Base-by-base conservation (phyloP, 2,113 vertebrate species). In the Saguinus imperator region DNA sequence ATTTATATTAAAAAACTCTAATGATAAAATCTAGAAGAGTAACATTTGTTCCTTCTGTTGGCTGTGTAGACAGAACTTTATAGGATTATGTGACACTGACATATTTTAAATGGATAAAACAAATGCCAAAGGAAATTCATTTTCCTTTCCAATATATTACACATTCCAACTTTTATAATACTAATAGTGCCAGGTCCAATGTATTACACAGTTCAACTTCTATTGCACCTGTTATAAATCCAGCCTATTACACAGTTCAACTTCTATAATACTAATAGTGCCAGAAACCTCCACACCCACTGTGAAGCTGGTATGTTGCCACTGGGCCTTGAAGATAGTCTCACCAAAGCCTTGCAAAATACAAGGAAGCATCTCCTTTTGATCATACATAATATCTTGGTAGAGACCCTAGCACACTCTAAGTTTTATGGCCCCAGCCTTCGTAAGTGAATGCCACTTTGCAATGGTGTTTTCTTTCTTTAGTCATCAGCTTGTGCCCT, bases 91-190 rank as follows among this genome's bases (percentile, higher is more conserved):
- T 85, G 43, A 84, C 79, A 84, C 70, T 29, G 52, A 84, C 35
- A 50, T 93, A 81, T 84, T 91, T 85, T 77, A 88, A 95, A 48
- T n/a, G 85, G 85, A 95, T 55, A 55, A 92, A 94, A 73, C 48
- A 90, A 91, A 84, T 55, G 80, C 77, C 64, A 81, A 70, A 55
- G 48, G 29, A 95, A 90, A 57, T 90, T 75, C 75, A 93, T 66
- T 58, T 23, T 25, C 17, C 50, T 35, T 66, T 77, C 32, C 10
- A 72, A 45, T 16, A 29, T 81, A 27, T 73, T 76, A 48, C 2
- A 68, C 10, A 57, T 12, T 79, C 75, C 72, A 10, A 12, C 12
- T 43, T 94, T 57, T 48, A 29, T 87, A 43, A 32, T 29, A 90
- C 5, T 85, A 52, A 35, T 6, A 29, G 37, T 27, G 32, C 45